Conservation (phyloP, 2,113 vertebrate species). For the Vimba vimba region DNA sequence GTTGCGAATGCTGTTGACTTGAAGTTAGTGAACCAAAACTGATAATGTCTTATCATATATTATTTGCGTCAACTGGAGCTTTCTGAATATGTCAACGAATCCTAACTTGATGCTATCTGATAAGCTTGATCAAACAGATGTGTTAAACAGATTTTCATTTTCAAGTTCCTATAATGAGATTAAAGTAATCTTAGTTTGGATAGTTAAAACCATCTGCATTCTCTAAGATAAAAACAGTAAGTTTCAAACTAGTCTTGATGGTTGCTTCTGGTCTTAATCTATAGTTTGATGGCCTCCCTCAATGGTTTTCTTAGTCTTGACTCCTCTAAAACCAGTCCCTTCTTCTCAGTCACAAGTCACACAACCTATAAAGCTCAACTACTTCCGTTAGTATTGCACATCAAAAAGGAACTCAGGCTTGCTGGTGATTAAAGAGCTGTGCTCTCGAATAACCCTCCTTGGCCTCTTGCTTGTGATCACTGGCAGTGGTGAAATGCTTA, state of each 20-base stretch:
- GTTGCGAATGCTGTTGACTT: neutral
- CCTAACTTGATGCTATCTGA: neutral
- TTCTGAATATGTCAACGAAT: neutral
- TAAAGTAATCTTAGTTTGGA: neutral
- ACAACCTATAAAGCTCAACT: constrained; percentile 11
- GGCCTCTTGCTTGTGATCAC: constrained; percentile 47
- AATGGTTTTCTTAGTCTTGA: neutral
- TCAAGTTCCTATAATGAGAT: neutral
- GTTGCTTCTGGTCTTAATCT: neutral
- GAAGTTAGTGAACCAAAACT: neutral
- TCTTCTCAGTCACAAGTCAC: constrained; percentile 15
- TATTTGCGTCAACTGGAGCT: neutral
- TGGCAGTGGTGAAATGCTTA: constrained; percentile 51
- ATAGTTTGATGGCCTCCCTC: neutral
- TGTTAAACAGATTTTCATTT: neutral
- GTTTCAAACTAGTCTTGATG: neutral
- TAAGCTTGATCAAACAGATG: neutral
- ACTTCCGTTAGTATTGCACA: constrained; percentile 26
- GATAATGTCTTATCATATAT: neutral
- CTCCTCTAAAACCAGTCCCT: neutral
- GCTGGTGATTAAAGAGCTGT: constrained; percentile 25
- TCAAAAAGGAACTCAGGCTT: constrained; percentile 17
- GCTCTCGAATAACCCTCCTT: constrained; percentile 42
- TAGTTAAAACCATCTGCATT: neutral
- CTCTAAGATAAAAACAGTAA: neutral